Percentiles rank a stretch among this genome's conserved stretches.
Evolutionary conservation across 1,140 invertebrate genomes (phyloP).

Genomic region (Leptonema lineaticorne): DNA sequence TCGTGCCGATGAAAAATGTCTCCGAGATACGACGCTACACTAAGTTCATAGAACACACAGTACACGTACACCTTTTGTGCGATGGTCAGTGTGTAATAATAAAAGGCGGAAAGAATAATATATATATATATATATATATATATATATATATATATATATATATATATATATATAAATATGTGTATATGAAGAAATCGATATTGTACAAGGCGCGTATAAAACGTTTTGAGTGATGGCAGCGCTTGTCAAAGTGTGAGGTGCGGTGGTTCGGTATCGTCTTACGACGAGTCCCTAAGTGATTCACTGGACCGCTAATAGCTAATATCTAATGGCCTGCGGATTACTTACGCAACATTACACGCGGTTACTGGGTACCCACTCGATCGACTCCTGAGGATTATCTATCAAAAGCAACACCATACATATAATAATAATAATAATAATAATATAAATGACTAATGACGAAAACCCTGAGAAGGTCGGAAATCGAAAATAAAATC

Average conservation of each 20-base stretch:
- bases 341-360: constrained; percentile 43
- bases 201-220: too few relatives aligned
- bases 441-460: too few relatives aligned
- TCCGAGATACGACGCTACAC: too few relatives aligned
- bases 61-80: not conserved
- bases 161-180: not conserved
- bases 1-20: too few relatives aligned
- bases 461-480: not conserved
- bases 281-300: constrained; percentile 34
- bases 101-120: too few relatives aligned
- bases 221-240: not conserved
- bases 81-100: not conserved
- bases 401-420: not conserved
- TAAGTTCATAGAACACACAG: too few relatives aligned
- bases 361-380: constrained; percentile 26
- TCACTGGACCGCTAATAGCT: constrained; percentile 41
- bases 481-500: not conserved
- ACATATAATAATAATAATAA: too few relatives aligned
- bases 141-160: too few relatives aligned
- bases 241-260: constrained; percentile 23
- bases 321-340: constrained; percentile 42
- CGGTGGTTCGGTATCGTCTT: constrained; percentile 39
- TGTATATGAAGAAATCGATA: not conserved
- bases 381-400: constrained; percentile 26
- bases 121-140: not conserved